These are phyloP conservation scores for Chironomus striatipennis DNA, from an alignment of 1,140 invertebrate species.

Conservation along the genomic window DNA sequence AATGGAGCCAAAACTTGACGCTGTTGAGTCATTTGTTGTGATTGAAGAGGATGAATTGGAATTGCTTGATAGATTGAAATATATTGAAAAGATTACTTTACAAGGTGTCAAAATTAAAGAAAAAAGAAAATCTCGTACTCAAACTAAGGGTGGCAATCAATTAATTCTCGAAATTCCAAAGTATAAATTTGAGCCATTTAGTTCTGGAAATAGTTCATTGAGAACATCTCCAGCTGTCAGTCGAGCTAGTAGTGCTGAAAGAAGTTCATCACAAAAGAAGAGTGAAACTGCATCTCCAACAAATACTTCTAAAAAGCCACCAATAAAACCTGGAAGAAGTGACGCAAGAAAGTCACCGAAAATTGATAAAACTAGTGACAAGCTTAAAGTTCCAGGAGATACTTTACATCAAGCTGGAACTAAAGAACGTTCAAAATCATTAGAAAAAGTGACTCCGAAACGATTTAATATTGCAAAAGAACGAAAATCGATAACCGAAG, in stretches of 20 bases:
- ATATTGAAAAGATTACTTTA: slow-evolving; percentile 37
- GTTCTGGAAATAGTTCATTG: slow-evolving; percentile 38
- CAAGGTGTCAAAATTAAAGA: slow-evolving; percentile 41
- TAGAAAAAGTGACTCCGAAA: slow-evolving; percentile 52
- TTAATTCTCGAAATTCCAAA: slow-evolving; percentile 39
- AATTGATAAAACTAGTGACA: neutral
- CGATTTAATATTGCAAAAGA: slow-evolving; percentile 50
- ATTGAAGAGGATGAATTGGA: slow-evolving; percentile 49
- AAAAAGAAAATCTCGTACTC: slow-evolving; percentile 38
- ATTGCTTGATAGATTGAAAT: slow-evolving; percentile 41
- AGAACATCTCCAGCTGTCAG: slow-evolving; percentile 39
- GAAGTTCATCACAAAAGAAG: slow-evolving; percentile 34
- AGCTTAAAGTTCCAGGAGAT: slow-evolving; percentile 29
- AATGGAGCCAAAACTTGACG: slow-evolving; percentile 29
- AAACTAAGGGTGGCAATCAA: slow-evolving; percentile 38
- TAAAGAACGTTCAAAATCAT: slow-evolving; percentile 55
- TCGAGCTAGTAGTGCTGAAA: slow-evolving; percentile 38
- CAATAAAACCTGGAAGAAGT: slow-evolving; percentile 42
- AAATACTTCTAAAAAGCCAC: slow-evolving; percentile 45
- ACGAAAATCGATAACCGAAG: slow-evolving; percentile 53
- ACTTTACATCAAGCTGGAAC: slow-evolving; percentile 43
- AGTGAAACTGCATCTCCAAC: slow-evolving; percentile 30
- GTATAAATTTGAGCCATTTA: slow-evolving; percentile 39
- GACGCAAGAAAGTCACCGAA: slow-evolving; percentile 53
- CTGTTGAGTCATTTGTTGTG: slow-evolving; percentile 38